Percentiles rank a stretch among this genome's conserved stretches.
Evolutionary conservation across 1,140 invertebrate genomes (phyloP).

Genomic region (Drosophila burlai): DNA sequence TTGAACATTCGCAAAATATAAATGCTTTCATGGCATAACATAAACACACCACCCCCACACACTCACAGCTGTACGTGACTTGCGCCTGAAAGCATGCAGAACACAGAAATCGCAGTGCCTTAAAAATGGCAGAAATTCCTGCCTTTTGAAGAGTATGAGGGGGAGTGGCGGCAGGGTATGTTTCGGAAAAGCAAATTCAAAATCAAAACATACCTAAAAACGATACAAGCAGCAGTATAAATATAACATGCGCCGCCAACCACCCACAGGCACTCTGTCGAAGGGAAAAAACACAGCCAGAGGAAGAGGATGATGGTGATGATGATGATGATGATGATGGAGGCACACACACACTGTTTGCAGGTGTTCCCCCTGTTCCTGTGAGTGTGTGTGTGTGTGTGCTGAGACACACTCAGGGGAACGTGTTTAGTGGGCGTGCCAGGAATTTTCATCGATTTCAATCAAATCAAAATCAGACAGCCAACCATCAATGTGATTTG

Average conservation of each 20-base stretch:
- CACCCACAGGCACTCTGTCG: slow-evolving; percentile 17
- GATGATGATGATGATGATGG: no score
- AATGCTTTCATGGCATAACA: slow-evolving; percentile 66
- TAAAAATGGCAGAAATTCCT: slow-evolving; percentile 57
- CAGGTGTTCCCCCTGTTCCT: slow-evolving; percentile 31
- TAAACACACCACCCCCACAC: slow-evolving; percentile 11
- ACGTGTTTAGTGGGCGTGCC: slow-evolving; percentile 11
- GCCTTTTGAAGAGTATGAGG: neutral
- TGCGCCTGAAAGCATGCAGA: slow-evolving; percentile 68
- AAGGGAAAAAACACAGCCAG: slow-evolving; percentile 11
- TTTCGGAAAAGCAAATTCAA: slow-evolving; percentile 51
- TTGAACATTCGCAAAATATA: slow-evolving; percentile 65
- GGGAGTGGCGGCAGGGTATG: no score
- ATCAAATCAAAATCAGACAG: slow-evolving; percentile 46
- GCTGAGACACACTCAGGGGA: slow-evolving; percentile 19
- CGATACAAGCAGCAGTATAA: slow-evolving; percentile 68
- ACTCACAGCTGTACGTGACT: slow-evolving; percentile 60
- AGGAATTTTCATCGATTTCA: slow-evolving; percentile 34
- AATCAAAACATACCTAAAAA: slow-evolving; percentile 77
- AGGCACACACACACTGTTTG: slow-evolving; percentile 18
- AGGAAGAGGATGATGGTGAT: neutral
- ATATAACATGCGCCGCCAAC: slow-evolving; percentile 43
- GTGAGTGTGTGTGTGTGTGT: neutral
- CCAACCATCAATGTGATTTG: slow-evolving; percentile 13
- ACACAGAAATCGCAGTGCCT: slow-evolving; percentile 56